phyloP scores from a whole-genome alignment of 2,797 vertebrate species.

The Sardinella longiceps region DNA sequence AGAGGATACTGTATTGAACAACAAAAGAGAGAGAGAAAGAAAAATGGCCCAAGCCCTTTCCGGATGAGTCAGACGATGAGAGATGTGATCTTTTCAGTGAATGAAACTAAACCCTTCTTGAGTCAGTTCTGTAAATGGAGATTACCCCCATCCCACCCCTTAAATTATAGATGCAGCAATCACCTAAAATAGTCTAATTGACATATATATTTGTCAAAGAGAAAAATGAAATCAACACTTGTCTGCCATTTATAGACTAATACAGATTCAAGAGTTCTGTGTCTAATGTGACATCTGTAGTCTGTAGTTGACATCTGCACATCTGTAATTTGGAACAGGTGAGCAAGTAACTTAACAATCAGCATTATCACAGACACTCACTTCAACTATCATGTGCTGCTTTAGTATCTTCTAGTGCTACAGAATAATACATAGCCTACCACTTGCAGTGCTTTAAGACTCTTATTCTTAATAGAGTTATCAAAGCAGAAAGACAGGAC shows the following conservation, averaged over 20 bases:
- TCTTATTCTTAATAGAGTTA: not conserved
- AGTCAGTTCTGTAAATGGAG: not conserved
- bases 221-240: not conserved
- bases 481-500: not conserved
- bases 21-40: not conserved
- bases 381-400: not conserved
- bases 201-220: not conserved
- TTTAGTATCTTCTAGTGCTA: not conserved
- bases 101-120: not conserved
- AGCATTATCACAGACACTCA: no score
- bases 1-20: slow-evolving; percentile 16
- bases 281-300: not conserved
- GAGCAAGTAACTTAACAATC: not conserved
- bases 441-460: not conserved
- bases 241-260: not conserved
- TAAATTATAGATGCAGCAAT: not conserved
- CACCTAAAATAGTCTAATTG: slow-evolving; percentile 41
- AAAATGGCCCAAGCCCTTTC: slow-evolving; percentile 8
- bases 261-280: not conserved
- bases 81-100: not conserved
- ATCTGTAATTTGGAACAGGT: not conserved
- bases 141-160: not conserved
- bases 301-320: not conserved
- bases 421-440: not conserved
- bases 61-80: slow-evolving; percentile 3